phyloP scores from a whole-genome alignment of 2,797 vertebrate genomes.

The Eptatretus atami region DNA sequence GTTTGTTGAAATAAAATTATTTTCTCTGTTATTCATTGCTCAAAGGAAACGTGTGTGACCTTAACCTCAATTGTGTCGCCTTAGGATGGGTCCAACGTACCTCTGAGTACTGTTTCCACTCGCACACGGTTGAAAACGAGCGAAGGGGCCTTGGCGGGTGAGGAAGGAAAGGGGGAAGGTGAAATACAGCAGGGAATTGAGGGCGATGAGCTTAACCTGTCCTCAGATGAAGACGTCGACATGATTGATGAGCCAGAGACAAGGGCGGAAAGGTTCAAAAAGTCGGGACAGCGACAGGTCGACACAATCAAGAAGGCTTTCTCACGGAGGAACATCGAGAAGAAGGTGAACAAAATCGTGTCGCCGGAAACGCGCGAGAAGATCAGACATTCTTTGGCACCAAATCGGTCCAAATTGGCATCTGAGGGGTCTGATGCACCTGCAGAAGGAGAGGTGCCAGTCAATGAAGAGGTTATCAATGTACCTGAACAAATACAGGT shows the following conservation, averaged over 20 bases:
- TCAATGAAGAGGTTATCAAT: too few species aligned
- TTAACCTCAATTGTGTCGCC: background rate
- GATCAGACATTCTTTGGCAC: constrained; percentile 32
- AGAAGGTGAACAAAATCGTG: constrained; percentile 37
- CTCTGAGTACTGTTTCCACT: background rate
- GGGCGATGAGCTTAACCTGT: background rate
- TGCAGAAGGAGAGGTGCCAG: background rate
- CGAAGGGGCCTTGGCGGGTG: background rate
- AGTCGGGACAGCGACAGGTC: background rate
- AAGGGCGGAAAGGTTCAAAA: background rate
- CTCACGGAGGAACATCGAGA: constrained; percentile 1
- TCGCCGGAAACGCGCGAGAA: constrained; percentile 52
- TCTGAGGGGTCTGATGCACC: background rate
- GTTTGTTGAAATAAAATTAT: too few species aligned
- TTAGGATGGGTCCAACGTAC: background rate
- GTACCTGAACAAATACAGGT: background rate
- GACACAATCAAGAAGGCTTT: background rate
- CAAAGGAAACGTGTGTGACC: too few species aligned
- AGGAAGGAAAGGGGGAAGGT: background rate
- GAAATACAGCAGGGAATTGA: background rate
- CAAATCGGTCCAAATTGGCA: background rate
- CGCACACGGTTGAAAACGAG: background rate
- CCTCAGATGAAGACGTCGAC: constrained; percentile 3
- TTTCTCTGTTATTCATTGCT: too few species aligned
- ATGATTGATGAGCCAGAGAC: constrained; percentile 3